Evolutionary conservation across 1,140 invertebrate genomes (phyloP), one percentile per base, ranked within the genome.

Genomic region (Campoletis sonorensis): DNA sequence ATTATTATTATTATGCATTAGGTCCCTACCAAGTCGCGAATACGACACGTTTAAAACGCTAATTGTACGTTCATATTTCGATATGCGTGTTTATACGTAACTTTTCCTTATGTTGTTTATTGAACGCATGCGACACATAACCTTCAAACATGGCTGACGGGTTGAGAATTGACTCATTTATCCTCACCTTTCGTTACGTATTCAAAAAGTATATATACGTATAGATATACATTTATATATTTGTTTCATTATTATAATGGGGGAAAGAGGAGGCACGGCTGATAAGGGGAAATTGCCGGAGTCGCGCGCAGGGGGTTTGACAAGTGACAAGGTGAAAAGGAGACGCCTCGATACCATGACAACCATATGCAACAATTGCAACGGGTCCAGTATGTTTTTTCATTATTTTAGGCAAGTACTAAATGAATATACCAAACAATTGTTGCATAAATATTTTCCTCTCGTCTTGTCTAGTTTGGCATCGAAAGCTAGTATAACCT

Each of bases 291-390:
- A 58, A 51, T 15, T 49, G 45, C 49, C 30, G 72, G 49, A 58
- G 72, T 33, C 21, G 26, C 61, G 61, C 61, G 23, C 21, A 67
- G 26, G 23, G 61, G 61, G 61, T 23, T 67, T 67, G 61, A 67
- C 4, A 23, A 58, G 18, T 58, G 18, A 23, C 54, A 67, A 67
- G 21, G 54, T 73, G 71, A 51, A 51, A 73, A 51, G 71, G 71
- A 54, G 72, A 75, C 72, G 49, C 72, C 72, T 75, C 72, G 72
- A 58, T 75, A 75, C 72, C 49, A 75, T 58, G 72, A 26, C 72
- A 58, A 75, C 49, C 72, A 67, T 27, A 67, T 15, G 13, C 10
- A 15, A 26, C 23, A 67, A 23, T 67, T 27, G 15, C 13, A 13
- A 23, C 13, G 10, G 4, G 23, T 27, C 13, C 61, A 67, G 4